These are phyloP conservation scores for Paramuricea clavata DNA, from an alignment of 92 coral and sea anemone species.

Conservation along the genomic window DNA sequence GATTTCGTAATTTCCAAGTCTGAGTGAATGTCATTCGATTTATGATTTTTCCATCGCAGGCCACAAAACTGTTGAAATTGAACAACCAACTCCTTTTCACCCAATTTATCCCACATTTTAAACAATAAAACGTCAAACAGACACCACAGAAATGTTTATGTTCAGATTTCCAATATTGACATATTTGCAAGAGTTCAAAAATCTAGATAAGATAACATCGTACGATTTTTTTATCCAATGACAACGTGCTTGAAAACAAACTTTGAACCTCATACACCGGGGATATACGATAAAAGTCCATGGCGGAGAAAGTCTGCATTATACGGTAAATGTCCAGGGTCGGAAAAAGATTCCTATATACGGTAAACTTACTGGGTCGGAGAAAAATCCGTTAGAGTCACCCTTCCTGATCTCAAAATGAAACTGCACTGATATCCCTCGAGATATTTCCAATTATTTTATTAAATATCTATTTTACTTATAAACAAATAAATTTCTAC, in stretches of 20 bases:
- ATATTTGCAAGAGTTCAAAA: neutral
- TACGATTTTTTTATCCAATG: neutral
- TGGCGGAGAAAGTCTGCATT: neutral
- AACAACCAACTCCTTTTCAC: constrained; percentile 85
- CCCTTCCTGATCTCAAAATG: no score
- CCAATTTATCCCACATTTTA: constrained; percentile 87
- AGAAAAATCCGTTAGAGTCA: no score
- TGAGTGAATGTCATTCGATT: constrained; percentile 64
- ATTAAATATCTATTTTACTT: no score
- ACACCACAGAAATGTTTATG: neutral
- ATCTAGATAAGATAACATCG: neutral
- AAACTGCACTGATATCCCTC: no score
- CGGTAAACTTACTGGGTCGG: no score
- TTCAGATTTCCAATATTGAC: neutral
- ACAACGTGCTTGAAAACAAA: neutral
- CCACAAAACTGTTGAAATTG: constrained; percentile 89
- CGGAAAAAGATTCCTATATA: no score
- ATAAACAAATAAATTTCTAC: no score
- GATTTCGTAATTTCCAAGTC: constrained; percentile 55
- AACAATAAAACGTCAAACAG: neutral
- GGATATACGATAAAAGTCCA: neutral
- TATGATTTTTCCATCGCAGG: constrained; percentile 59
- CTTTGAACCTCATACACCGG: neutral
- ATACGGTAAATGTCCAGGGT: neutral
- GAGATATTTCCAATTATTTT: no score